Evolutionary conservation across 1,140 invertebrate species (phyloP).

Genomic region (Drosophila nigromelanica): DNA sequence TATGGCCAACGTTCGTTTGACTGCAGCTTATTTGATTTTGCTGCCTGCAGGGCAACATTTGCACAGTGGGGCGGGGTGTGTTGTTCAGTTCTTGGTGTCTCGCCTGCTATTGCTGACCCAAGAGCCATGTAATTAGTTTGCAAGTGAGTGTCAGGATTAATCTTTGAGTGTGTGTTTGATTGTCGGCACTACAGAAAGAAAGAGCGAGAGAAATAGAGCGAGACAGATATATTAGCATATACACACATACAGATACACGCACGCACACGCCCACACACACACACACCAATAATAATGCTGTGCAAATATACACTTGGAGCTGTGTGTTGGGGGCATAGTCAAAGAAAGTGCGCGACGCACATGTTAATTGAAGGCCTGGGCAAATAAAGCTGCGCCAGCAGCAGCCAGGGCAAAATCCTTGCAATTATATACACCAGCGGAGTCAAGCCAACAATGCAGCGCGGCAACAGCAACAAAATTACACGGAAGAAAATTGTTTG

Average conservation of each 20-base stretch:
- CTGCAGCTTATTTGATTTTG: slow-evolving; percentile 52
- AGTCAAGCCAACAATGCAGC: slow-evolving; percentile 26
- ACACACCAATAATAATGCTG: slow-evolving; percentile 59
- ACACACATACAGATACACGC: slow-evolving; percentile 2
- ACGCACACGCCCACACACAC: neutral
- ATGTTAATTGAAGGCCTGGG: slow-evolving; percentile 74
- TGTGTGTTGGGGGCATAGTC: slow-evolving; percentile 37
- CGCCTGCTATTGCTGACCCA: slow-evolving; percentile 57
- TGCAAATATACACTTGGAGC: slow-evolving; percentile 58
- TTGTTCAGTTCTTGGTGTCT: slow-evolving; percentile 8
- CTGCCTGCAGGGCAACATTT: slow-evolving; percentile 27
- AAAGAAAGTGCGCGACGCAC: slow-evolving; percentile 71
- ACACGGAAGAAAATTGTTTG: slow-evolving; percentile 15
- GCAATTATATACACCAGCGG: slow-evolving; percentile 40
- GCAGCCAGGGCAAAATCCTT: slow-evolving; percentile 18
- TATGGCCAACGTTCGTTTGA: slow-evolving; percentile 54
- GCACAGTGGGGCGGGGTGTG: slow-evolving; percentile 6
- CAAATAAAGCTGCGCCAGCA: slow-evolving; percentile 44
- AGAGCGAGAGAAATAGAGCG: neutral
- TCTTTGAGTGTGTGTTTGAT: slow-evolving; percentile 82
- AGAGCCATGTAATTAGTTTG: slow-evolving; percentile 82
- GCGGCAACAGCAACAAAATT: slow-evolving; percentile 2
- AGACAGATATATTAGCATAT: neutral
- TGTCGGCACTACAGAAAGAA: slow-evolving; percentile 65
- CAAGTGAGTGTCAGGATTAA: slow-evolving; percentile 81